These are phyloP conservation scores for Condylostylus longicornis DNA, from an alignment of 1,140 invertebrate species.

Conservation along the genomic window DNA sequence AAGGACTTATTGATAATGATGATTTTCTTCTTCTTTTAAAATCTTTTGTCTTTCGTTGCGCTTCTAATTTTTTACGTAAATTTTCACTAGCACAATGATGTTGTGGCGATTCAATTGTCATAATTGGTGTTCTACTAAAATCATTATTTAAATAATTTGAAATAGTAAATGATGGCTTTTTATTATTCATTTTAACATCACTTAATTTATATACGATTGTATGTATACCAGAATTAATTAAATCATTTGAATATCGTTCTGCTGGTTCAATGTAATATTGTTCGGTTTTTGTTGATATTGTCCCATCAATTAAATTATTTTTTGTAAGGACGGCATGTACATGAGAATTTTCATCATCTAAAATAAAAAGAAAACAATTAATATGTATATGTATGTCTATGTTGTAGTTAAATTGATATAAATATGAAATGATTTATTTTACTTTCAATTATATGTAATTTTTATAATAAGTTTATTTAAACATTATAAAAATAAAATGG, in stretches of 20 bases:
- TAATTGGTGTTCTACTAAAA: too few species aligned
- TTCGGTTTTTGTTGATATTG: conserved; percentile 55
- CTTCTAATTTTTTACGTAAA: conserved; percentile 8
- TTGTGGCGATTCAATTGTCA: too few species aligned
- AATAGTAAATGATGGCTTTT: conserved; percentile 30
- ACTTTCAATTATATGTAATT: too few species aligned
- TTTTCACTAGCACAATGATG: conserved; percentile 29
- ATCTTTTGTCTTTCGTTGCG: conserved; percentile 6
- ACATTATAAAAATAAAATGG: too few species aligned
- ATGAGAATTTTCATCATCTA: conserved; percentile 68
- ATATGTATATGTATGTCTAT: too few species aligned
- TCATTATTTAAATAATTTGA: conserved; percentile 43
- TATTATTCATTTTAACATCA: conserved; percentile 58
- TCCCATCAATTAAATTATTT: conserved; percentile 79
- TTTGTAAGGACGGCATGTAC: conserved; percentile 73
- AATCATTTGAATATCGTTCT: conserved; percentile 48
- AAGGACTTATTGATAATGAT: too few species aligned
- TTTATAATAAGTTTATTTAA: too few species aligned
- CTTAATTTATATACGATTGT: conserved; percentile 69
- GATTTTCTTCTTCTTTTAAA: conserved; percentile 1
- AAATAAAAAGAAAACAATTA: too few species aligned
- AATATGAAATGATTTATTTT: too few species aligned
- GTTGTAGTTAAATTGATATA: too few species aligned
- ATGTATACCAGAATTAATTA: conserved; percentile 42
- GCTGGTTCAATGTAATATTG: conserved; percentile 80